Conservation (phyloP, 1,140 invertebrate genomes). For the Drosophila rhopaloa region DNA sequence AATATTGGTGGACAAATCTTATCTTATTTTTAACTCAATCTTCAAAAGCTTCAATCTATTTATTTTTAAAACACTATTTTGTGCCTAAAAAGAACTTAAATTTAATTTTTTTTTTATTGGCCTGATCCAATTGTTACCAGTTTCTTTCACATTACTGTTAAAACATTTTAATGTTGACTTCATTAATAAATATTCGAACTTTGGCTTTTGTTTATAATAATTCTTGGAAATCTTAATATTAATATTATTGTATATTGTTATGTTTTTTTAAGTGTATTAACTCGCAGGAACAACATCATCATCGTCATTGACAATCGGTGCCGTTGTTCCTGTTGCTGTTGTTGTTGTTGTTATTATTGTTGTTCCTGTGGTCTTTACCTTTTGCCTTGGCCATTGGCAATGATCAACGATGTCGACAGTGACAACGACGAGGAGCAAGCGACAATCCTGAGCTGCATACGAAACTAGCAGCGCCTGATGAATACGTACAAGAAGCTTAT, state of each 20-base stretch:
- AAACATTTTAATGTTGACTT: no score
- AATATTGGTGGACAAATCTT: background rate
- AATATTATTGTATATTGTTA: background rate
- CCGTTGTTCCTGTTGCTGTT: constrained; percentile 25
- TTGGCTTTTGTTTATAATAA: no score
- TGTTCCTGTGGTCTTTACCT: constrained; percentile 34
- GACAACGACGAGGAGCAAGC: constrained; percentile 78
- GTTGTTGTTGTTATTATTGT: constrained; percentile 12
- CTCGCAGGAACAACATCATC: constrained; percentile 30
- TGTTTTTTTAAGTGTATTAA: constrained; percentile 14
- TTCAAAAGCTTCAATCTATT: no score
- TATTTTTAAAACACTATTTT: no score
- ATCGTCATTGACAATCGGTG: constrained; percentile 37
- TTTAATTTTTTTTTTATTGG: no score
- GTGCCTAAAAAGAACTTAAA: no score
- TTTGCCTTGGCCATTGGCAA: constrained; percentile 42
- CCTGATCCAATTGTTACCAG: no score
- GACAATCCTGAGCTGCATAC: constrained; percentile 82
- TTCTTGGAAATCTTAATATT: no score
- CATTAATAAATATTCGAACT: no score
- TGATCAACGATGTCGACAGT: constrained; percentile 76
- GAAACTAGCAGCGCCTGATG: constrained; percentile 59
- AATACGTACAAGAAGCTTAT: constrained; percentile 37
- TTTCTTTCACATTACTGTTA: no score
- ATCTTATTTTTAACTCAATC: no score